Evolutionary conservation across 2,888 invertebrate species (phyloP).

Genomic region (Belgica antarctica): DNA sequence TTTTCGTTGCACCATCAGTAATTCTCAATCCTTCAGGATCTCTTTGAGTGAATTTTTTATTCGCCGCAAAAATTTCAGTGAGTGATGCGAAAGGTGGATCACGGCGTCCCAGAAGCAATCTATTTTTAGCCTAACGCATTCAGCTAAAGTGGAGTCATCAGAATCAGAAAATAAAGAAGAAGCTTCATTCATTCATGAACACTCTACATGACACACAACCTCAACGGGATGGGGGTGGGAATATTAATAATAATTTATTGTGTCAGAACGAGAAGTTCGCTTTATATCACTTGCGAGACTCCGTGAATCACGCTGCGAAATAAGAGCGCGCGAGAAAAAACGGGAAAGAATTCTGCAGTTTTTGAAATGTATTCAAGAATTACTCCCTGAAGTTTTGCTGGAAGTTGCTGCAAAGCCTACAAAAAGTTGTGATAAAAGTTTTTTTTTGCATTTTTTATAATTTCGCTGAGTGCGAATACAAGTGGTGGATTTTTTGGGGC

Average conservation of each 20-base stretch:
- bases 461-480: not conserved
- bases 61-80: constrained; percentile 6
- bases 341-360: not conserved
- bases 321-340: not conserved
- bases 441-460: constrained; percentile 3
- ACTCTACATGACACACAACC: not conserved
- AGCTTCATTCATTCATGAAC: not conserved
- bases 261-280: constrained; percentile 5
- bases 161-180: no score
- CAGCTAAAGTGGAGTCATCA: not conserved
- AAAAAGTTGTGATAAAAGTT: constrained; percentile 5
- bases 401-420: no score
- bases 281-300: constrained; percentile 15
- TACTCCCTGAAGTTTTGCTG: no score
- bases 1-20: constrained; percentile 24
- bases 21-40: not conserved
- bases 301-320: not conserved
- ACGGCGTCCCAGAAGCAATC: constrained; percentile 34
- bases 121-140: not conserved
- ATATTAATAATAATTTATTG: constrained; percentile 32
- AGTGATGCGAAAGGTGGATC: constrained; percentile 12
- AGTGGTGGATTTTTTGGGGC: not conserved
- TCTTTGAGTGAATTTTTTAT: constrained; percentile 37
- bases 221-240: not conserved
- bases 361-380: no score